Evolutionary conservation across 2,888 invertebrate species (phyloP).

Genomic region (Laspeyria flexula): DNA sequence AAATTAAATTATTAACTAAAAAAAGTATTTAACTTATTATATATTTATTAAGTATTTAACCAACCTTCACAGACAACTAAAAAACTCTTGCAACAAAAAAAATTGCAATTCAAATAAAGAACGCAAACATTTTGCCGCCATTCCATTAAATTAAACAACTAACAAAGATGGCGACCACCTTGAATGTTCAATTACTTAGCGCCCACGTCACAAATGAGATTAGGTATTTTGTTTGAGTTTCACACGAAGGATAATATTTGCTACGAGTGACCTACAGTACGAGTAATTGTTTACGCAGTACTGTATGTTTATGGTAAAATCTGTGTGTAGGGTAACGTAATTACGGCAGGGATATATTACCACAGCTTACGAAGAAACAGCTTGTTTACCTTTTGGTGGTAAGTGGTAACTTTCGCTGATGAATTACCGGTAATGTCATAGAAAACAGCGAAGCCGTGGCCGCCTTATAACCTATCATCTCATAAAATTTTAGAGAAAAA

Average conservation of each 20-base stretch:
- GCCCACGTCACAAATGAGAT: conserved; percentile 30
- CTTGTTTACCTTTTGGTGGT: too few relatives aligned
- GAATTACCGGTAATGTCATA: too few relatives aligned
- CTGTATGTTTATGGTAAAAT: background rate
- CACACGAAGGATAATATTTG: conserved; percentile 34
- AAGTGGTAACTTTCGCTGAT: background rate
- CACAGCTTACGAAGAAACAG: background rate
- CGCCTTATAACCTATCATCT: too few relatives aligned
- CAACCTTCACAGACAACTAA: too few relatives aligned
- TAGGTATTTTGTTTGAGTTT: conserved; percentile 39
- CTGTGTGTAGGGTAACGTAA: background rate
- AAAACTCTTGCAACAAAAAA: background rate
- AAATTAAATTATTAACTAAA: too few relatives aligned
- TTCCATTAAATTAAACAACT: conserved; percentile 8
- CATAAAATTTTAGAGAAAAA: too few relatives aligned
- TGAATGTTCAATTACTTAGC: conserved; percentile 22
- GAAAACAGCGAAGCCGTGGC: too few relatives aligned
- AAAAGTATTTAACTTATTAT: too few relatives aligned
- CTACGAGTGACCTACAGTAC: conserved; percentile 6
- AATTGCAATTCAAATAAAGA: conserved; percentile 1
- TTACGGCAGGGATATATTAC: background rate
- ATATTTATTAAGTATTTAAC: too few relatives aligned
- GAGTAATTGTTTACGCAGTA: background rate
- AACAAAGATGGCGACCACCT: conserved; percentile 13
- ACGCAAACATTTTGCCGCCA: conserved; percentile 1